Evolutionary conservation across 2,888 invertebrate genomes (phyloP), one percentile per base, ranked within the genome.

Genomic region (Cryptus viduatorius): DNA sequence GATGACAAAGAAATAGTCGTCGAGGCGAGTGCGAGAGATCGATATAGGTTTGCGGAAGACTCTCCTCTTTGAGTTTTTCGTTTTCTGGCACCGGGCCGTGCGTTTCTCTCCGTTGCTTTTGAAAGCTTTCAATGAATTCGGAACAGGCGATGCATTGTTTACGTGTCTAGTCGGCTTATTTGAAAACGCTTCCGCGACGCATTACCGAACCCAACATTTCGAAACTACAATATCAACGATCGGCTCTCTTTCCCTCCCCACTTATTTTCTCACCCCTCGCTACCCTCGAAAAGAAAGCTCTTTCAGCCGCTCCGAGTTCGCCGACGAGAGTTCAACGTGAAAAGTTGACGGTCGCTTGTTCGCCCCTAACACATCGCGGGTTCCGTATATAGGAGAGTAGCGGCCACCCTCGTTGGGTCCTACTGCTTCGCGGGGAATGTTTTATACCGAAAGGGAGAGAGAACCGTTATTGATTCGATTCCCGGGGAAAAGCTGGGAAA

Each of bases 401-500:
- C 59, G 48, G 46, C 42, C 44, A 44, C 3, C 81, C 61, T 67
- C 12, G 73, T 16, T 50, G 44, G 53, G 31, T 72, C 80, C 79
- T 78, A 87, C 88, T 37, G 37, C 86, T 79, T 88, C 67, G 87
- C 82, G 44, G 68, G 48, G 85, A 88, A 86, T 90, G 88, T 90
- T 90, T 92, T 88, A 89, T 88, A 87, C 88, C 82, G 88, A 90
- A 82, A 87, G 90, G 89, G 90, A 90, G 90, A 56, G 56, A 90
- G 90, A 56, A 24, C 91, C 91, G 90, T 91, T 93, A 93, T 93
- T 92, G 93, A 93, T 93, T 93, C 90, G 91, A 91, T 93, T 92
- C 91, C 89, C 91, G 89, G 91, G 91, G 92, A 92, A 93, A 92
- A 92, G 89, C 87, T 88, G 89, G 89, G 83, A 87, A 89, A 89